Evolutionary conservation across 2,113 vertebrate species (phyloP).

Genomic region (Edolisoma coerulescens): DNA sequence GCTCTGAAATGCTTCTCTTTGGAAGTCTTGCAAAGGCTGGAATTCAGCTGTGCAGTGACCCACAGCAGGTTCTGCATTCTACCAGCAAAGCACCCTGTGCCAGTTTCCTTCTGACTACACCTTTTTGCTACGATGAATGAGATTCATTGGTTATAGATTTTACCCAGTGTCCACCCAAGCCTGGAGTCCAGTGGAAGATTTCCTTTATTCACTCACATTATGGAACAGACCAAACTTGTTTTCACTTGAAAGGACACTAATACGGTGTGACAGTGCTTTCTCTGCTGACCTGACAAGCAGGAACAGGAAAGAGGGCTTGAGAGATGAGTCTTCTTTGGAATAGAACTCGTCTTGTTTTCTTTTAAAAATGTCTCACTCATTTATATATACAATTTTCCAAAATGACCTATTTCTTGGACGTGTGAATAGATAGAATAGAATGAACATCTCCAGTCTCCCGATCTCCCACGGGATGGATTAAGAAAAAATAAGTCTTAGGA

Average conservation of each 20-base stretch:
- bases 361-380: not conserved
- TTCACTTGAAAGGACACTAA: not conserved
- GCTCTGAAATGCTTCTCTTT: not conserved
- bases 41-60: not conserved
- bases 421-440: not conserved
- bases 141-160: not conserved
- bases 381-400: not conserved
- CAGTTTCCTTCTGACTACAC: not conserved
- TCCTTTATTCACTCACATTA: not conserved
- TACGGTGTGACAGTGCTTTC: not conserved
- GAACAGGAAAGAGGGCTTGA: not conserved
- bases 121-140: not conserved
- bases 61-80: not conserved
- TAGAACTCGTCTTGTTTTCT: slow-evolving; percentile 22
- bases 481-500: not conserved
- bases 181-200: not conserved
- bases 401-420: not conserved
- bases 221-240: not conserved
- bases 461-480: not conserved
- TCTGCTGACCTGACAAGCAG: not conserved
- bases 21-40: not conserved
- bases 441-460: not conserved
- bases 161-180: not conserved
- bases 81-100: not conserved
- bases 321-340: not conserved